Conservation (phyloP, 2,888 invertebrate genomes). For the Timandra comae region DNA sequence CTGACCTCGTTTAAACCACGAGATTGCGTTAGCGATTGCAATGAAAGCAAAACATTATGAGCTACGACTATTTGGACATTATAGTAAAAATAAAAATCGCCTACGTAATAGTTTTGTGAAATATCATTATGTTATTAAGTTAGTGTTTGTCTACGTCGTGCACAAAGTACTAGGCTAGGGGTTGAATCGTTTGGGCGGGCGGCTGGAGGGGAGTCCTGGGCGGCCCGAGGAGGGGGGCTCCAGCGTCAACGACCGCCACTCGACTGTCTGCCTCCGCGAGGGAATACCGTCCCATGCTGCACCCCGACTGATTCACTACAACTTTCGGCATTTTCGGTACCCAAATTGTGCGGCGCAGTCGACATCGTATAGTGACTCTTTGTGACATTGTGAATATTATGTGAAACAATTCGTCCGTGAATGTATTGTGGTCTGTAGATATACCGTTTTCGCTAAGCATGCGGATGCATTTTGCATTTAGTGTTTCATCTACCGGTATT, state of each 20-base stretch:
- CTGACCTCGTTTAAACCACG: conserved; percentile 43
- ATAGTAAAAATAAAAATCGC: conserved; percentile 25
- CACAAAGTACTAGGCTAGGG: conserved; percentile 39
- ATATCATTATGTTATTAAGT: conserved; percentile 14
- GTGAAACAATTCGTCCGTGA: conserved; percentile 17
- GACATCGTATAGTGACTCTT: conserved; percentile 10
- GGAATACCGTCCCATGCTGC: conserved; percentile 50
- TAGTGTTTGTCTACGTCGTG: conserved; percentile 17
- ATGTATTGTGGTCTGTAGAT: too few relatives aligned
- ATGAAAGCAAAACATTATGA: conserved; percentile 24
- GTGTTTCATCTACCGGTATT: too few relatives aligned
- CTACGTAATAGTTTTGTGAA: conserved; percentile 5
- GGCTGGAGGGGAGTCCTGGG: conserved; percentile 58
- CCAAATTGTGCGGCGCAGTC: conserved; percentile 9
- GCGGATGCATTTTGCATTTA: too few relatives aligned
- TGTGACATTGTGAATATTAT: conserved; percentile 11
- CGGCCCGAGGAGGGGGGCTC: conserved; percentile 45
- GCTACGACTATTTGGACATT: conserved; percentile 13
- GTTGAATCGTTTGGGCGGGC: conserved; percentile 61
- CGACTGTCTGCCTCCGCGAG: conserved; percentile 58
- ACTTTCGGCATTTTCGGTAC: conserved; percentile 34
- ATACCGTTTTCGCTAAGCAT: too few relatives aligned
- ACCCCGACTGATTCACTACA: conserved; percentile 32
- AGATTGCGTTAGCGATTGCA: conserved; percentile 32
- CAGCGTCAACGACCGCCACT: conserved; percentile 75